phyloP scores from a whole-genome alignment of 2,888 invertebrate species.

The Caenorhabditis afra region DNA sequence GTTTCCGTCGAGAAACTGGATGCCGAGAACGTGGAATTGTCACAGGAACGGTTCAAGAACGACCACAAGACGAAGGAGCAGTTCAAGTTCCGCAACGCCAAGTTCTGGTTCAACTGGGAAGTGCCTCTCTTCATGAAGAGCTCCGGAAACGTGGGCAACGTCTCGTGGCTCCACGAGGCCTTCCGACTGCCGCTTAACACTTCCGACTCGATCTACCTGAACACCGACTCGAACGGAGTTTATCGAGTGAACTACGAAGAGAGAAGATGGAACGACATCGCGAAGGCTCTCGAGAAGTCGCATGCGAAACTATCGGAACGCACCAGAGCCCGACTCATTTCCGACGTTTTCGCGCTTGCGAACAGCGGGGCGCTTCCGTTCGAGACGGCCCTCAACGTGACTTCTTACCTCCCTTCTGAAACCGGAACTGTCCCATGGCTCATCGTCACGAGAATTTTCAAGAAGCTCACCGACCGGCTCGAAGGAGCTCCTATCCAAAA shows the following conservation, averaged over 20 bases:
- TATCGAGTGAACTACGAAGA: constrained; percentile 75
- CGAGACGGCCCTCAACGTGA: constrained; percentile 68
- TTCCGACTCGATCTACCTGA: constrained; percentile 73
- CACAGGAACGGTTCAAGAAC: constrained; percentile 75
- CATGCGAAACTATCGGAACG: constrained; percentile 39
- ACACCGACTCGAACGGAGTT: constrained; percentile 75
- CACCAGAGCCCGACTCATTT: constrained; percentile 86
- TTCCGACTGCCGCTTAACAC: constrained; percentile 61
- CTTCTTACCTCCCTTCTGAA: constrained; percentile 64
- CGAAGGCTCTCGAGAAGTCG: constrained; percentile 42
- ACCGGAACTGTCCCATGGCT: constrained; percentile 57
- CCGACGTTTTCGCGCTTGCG: constrained; percentile 86
- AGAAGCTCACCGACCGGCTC: constrained; percentile 38
- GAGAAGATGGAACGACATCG: constrained; percentile 64
- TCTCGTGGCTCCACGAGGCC: constrained; percentile 76
- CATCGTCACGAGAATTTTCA: constrained; percentile 37
- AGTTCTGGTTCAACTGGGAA: constrained; percentile 79
- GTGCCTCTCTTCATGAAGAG: constrained; percentile 75
- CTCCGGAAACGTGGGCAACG: constrained; percentile 52
- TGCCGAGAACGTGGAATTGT: constrained; percentile 68
- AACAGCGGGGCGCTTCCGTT: constrained; percentile 84
- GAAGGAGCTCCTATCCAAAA: constrained; percentile 51
- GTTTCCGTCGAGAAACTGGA: constrained; percentile 73
- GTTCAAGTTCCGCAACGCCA: constrained; percentile 72
- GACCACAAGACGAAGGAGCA: constrained; percentile 69